Evolutionary conservation across 30 jellyfish, hydroid and myxozoan genomes (phyloP).

Genomic region (Clytia hemisphaerica): DNA sequence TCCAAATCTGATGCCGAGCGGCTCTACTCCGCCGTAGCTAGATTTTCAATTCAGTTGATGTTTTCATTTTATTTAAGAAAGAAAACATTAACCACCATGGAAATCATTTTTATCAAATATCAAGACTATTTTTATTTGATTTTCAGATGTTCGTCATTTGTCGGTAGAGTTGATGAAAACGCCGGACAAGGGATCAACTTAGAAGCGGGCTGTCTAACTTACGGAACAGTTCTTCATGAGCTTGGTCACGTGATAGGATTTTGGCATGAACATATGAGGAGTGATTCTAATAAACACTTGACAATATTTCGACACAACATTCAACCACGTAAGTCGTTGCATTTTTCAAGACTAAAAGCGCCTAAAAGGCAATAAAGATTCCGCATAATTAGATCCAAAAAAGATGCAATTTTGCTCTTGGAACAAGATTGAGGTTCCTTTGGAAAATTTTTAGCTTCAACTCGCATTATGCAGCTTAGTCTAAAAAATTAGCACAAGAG

Average conservation of each 20-base stretch:
- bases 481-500: no score
- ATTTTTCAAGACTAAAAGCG: not conserved
- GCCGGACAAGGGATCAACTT: not conserved
- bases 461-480: no score
- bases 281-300: not conserved
- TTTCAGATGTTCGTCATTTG: slow-evolving; percentile 4
- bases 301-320: not conserved
- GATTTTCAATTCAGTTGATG: not conserved
- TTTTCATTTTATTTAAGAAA: no score
- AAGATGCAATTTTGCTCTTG: no score
- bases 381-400: no score
- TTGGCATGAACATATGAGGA: slow-evolving; percentile 9
- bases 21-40: no score
- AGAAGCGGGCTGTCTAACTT: not conserved
- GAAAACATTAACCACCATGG: no score
- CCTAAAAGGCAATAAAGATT: not conserved
- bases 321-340: not conserved
- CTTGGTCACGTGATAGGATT: not conserved
- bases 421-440: no score
- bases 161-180: not conserved
- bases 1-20: no score
- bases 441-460: no score
- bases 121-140: no score
- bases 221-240: slow-evolving; percentile 3
- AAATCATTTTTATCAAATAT: no score